phyloP scores from a whole-genome alignment of 2,888 invertebrate species.

The Gnatocerus cornutus region DNA sequence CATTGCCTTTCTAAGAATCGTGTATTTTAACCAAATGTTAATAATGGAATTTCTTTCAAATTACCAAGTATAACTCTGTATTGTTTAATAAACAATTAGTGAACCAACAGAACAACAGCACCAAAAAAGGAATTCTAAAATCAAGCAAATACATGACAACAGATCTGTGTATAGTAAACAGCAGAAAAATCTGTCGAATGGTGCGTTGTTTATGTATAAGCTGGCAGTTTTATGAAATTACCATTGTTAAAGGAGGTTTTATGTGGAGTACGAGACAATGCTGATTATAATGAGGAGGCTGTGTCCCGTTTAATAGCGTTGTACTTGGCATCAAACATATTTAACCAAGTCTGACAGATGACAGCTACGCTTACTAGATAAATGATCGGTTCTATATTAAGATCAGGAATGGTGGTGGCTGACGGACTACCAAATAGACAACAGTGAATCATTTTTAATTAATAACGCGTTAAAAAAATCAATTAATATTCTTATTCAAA shows the following conservation, averaged over 20 bases:
- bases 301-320: conserved; percentile 49
- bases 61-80: no score
- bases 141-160: neutral
- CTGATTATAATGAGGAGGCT: conserved; percentile 48
- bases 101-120: no score
- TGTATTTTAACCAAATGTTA: no score
- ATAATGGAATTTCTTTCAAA: no score
- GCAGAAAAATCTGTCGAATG: conserved; percentile 33
- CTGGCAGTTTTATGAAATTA: conserved; percentile 45
- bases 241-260: conserved; percentile 40
- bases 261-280: conserved; percentile 46
- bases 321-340: conserved; percentile 52
- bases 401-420: conserved; percentile 53
- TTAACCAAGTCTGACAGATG: conserved; percentile 53
- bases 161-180: neutral
- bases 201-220: conserved; percentile 37
- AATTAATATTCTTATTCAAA: conserved; percentile 26
- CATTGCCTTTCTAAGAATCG: no score
- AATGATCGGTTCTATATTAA: conserved; percentile 57
- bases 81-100: no score
- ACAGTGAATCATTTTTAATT: conserved; percentile 48
- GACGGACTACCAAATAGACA: conserved; percentile 49
- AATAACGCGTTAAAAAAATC: conserved; percentile 38
- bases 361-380: conserved; percentile 53
- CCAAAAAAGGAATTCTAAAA: neutral